phyloP scores from a whole-genome alignment of 2,888 invertebrate genomes.

The Sphecodes monilicornis region DNA sequence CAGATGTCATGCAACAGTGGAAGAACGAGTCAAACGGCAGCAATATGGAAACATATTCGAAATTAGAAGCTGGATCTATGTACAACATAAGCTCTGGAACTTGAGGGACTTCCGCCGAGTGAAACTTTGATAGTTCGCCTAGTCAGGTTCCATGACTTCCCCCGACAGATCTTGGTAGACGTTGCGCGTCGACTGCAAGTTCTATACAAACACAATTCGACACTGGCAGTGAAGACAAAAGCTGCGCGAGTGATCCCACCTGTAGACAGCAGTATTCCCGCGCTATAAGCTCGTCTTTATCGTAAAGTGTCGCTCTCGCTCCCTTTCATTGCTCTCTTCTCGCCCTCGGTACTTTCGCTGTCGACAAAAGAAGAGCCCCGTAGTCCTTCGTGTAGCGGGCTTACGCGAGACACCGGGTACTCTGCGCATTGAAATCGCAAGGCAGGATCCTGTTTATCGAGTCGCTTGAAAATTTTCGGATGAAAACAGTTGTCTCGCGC shows the following conservation, averaged over 20 bases:
- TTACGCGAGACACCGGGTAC: neutral
- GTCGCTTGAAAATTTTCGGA: neutral
- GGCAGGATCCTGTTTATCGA: neutral
- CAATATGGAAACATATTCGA: constrained; percentile 4
- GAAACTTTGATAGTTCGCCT: constrained; percentile 11
- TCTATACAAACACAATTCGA: constrained; percentile 1
- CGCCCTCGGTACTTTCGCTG: neutral
- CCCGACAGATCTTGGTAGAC: constrained; percentile 6
- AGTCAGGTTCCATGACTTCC: constrained; percentile 3
- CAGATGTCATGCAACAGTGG: neutral
- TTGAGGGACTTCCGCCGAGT: neutral
- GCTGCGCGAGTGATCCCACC: neutral
- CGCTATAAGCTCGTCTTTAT: neutral
- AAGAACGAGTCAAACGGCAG: neutral
- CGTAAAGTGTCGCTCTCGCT: neutral
- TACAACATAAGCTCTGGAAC: constrained; percentile 4
- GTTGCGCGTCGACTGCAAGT: neutral
- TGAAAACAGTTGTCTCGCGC: neutral
- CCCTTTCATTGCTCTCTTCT: neutral
- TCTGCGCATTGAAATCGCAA: neutral
- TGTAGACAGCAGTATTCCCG: neutral
- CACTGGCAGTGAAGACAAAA: neutral
- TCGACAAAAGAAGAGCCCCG: neutral
- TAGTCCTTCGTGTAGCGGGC: neutral
- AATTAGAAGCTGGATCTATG: neutral